A percentile compares a stretch with the other conserved stretches of the same genome.
These are phyloP conservation scores for Silurus meridionalis DNA, from an alignment of 2,113 vertebrate genomes.

Conservation along the genomic window DNA sequence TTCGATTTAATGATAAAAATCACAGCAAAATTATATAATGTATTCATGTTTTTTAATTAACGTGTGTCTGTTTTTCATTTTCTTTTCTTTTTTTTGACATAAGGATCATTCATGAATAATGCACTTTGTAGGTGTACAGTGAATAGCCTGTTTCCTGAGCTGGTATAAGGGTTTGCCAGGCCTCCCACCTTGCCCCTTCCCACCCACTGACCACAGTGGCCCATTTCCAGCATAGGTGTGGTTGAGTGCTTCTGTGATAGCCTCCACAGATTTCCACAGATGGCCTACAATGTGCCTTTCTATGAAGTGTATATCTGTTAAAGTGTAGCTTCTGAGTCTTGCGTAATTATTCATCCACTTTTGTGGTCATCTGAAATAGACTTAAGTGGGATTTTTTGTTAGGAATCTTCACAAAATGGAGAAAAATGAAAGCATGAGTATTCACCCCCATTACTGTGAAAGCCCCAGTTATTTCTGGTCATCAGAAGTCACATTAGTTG, in stretches of 20 bases:
- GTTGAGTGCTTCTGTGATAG: not conserved
- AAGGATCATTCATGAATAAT: conserved; percentile 10
- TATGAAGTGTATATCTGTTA: not conserved
- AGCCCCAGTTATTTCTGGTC: not conserved
- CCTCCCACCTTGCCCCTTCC: not conserved
- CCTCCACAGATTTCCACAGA: not conserved
- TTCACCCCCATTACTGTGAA: not conserved
- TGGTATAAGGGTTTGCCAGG: not conserved
- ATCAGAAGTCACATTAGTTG: not conserved
- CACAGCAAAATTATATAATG: conserved; percentile 27
- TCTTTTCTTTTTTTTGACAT: not conserved
- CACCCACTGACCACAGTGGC: not conserved
- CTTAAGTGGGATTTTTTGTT: not conserved
- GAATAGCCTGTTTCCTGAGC: not conserved
- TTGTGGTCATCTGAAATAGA: not conserved
- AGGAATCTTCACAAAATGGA: not conserved
- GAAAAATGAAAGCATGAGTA: not conserved
- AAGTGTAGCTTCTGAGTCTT: not conserved
- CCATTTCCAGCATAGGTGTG: conserved; percentile 1
- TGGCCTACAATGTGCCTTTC: not conserved
- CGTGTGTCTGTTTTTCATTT: not conserved
- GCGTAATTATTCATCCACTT: not conserved
- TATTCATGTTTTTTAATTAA: not conserved
- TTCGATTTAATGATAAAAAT: conserved; percentile 37
- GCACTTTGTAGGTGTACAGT: not conserved